phyloP scores from a whole-genome alignment of 2,888 invertebrate species.

The Cinara cedri region DNA sequence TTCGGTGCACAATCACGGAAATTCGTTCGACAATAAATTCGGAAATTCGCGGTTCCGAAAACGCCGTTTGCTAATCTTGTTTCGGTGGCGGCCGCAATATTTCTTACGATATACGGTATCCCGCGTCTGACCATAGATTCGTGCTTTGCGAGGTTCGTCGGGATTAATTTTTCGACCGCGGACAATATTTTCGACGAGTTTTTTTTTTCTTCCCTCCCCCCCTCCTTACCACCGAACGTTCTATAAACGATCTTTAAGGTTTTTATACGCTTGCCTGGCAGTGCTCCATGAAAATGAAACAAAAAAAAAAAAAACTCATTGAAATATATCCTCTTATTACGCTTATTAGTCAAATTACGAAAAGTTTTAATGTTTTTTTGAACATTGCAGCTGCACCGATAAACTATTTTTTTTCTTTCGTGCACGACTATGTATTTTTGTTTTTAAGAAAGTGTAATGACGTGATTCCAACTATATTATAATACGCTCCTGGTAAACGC shows the following conservation, averaged over 20 bases:
- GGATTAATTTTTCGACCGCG: not conserved
- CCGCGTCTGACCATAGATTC: not conserved
- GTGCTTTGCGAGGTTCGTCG: not conserved
- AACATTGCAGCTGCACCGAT: not conserved
- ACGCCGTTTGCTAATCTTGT: too few species aligned
- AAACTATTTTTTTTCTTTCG: constrained; percentile 9
- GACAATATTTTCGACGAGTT: not conserved
- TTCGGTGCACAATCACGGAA: not conserved
- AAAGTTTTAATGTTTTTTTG: constrained; percentile 34
- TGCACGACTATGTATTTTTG: not conserved
- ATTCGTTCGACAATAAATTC: not conserved
- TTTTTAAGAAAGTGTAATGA: not conserved
- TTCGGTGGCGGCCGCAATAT: too few species aligned
- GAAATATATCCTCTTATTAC: constrained; percentile 35
- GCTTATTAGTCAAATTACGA: constrained; percentile 56
- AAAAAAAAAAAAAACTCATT: not conserved
- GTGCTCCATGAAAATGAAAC: not conserved
- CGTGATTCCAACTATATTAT: not conserved
- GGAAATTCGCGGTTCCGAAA: too few species aligned
- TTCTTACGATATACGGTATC: too few species aligned
- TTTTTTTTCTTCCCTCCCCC: not conserved
- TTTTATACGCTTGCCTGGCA: constrained; percentile 40
- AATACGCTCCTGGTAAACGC: not conserved
- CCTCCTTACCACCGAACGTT: not conserved
- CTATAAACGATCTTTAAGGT: constrained; percentile 32